Evolutionary conservation across 2,797 vertebrate species (phyloP).

Genomic region (Callimico goeldii): DNA sequence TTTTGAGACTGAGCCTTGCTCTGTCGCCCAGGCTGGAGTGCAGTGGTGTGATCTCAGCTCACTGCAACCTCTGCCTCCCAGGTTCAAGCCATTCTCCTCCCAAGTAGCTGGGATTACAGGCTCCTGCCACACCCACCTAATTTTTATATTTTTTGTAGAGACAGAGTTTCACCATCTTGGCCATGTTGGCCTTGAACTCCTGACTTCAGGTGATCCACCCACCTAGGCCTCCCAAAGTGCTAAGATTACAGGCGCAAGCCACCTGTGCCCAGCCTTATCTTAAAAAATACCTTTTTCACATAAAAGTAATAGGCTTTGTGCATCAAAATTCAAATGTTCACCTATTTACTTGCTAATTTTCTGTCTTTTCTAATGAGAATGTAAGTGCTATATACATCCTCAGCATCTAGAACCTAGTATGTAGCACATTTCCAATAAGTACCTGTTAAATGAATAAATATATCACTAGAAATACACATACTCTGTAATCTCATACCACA

Average conservation of each 20-base stretch:
- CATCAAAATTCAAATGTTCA: slow-evolving; percentile 13
- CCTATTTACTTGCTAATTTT: background rate
- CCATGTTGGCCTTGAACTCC: no score
- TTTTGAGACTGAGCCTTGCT: no score
- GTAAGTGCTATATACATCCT: background rate
- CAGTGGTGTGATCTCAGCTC: no score
- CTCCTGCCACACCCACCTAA: no score
- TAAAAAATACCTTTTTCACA: background rate
- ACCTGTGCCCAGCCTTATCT: background rate
- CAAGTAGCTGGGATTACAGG: no score
- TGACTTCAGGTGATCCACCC: no score
- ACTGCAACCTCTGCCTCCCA: no score
- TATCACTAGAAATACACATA: background rate
- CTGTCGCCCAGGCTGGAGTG: no score
- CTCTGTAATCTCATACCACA: background rate
- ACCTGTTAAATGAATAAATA: background rate
- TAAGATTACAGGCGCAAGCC: no score
- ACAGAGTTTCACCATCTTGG: no score
- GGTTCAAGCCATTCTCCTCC: background rate
- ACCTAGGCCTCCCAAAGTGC: no score
- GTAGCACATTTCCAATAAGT: background rate
- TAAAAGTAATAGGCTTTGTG: background rate
- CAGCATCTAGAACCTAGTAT: background rate
- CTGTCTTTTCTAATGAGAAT: background rate
- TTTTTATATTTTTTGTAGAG: no score